A percentile compares a stretch with the other conserved stretches of the same genome.
Evolutionary conservation across 2,113 vertebrate species (phyloP).

Genomic region (Apteryx owenii): DNA sequence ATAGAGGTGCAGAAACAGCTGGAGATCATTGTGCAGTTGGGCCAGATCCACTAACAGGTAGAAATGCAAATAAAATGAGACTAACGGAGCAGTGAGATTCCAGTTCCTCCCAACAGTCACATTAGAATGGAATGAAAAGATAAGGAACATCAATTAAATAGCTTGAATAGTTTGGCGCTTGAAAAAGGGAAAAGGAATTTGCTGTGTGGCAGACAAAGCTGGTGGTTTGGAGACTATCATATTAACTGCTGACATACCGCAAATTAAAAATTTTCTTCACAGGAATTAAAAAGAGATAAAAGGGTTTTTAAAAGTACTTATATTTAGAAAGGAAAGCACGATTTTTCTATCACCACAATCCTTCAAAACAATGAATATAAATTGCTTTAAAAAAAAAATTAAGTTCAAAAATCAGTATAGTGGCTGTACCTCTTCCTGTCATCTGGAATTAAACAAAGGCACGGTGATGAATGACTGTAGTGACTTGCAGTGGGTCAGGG

Average conservation of each 20-base stretch:
- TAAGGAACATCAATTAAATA: not conserved
- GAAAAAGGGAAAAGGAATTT: not conserved
- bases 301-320: not conserved
- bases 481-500: not conserved
- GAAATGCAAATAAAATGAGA: constrained; percentile 1
- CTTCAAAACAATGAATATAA: not conserved
- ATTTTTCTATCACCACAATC: not conserved
- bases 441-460: not conserved
- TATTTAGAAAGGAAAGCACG: not conserved
- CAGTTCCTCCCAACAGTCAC: not conserved
- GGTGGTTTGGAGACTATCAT: not conserved
- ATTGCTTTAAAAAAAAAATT: not conserved
- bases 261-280: not conserved
- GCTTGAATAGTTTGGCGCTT: not conserved
- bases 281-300: not conserved
- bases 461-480: not conserved
- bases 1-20: not conserved
- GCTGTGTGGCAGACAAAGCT: not conserved
- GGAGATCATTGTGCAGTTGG: not conserved
- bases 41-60: not conserved
- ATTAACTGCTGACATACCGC: not conserved
- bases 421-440: not conserved
- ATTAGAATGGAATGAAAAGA: not conserved
- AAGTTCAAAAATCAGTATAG: not conserved
- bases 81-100: not conserved